These are phyloP conservation scores for Hyphantria cunea DNA, from an alignment of 1,140 invertebrate species.

Conservation along the genomic window DNA sequence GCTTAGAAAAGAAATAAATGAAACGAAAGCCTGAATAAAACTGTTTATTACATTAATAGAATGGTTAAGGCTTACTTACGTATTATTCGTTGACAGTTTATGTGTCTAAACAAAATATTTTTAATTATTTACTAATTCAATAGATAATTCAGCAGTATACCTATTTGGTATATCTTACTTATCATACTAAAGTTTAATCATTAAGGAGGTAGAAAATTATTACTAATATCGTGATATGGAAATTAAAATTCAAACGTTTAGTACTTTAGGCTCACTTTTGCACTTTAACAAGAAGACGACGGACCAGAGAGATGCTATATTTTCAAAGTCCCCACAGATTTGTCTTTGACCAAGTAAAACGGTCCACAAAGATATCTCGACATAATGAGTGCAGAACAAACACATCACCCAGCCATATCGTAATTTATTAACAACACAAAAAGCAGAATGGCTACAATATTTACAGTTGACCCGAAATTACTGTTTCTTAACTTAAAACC, in stretches of 20 bases:
- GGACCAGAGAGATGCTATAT: slow-evolving; percentile 9
- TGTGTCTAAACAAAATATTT: too few species aligned
- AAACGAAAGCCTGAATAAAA: too few species aligned
- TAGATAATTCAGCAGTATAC: too few species aligned
- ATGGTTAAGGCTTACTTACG: too few species aligned
- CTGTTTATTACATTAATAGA: too few species aligned
- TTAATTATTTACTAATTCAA: too few species aligned
- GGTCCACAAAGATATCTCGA: slow-evolving; percentile 23
- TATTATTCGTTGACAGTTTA: too few species aligned
- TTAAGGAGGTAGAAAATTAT: too few species aligned
- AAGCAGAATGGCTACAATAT: slow-evolving; percentile 65
- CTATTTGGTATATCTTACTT: too few species aligned
- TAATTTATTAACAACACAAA: slow-evolving; percentile 71
- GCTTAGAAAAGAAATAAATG: not conserved
- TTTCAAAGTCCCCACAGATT: slow-evolving; percentile 26
- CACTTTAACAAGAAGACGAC: not conserved
- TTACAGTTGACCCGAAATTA: slow-evolving; percentile 66
- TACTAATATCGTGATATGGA: too few species aligned
- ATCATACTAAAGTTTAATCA: too few species aligned
- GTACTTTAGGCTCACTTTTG: slow-evolving; percentile 5
- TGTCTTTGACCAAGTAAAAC: slow-evolving; percentile 19
- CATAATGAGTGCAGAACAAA: slow-evolving; percentile 40
- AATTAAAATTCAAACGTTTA: not conserved
- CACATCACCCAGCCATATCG: slow-evolving; percentile 34
- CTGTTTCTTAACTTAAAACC: slow-evolving; percentile 61